These are phyloP conservation scores for Hemitrygon akajei DNA, from an alignment of 2,797 vertebrate genomes.

Conservation along the genomic window DNA sequence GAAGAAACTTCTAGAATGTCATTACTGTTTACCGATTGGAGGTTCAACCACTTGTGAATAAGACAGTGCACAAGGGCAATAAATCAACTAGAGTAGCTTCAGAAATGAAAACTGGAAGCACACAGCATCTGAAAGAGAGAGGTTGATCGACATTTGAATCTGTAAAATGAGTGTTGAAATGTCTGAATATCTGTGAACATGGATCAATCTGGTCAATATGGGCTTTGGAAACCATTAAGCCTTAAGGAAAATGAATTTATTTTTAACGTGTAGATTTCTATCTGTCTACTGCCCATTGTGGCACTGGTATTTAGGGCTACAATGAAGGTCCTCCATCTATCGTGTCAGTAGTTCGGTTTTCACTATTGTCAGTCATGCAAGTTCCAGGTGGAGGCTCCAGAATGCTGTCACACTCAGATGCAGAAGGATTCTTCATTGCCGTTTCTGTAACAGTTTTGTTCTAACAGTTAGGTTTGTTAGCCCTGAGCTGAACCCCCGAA, in stretches of 20 bases:
- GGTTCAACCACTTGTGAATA: background rate
- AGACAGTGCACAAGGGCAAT: background rate
- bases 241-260: background rate
- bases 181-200: background rate
- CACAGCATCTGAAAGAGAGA: background rate
- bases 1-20: background rate
- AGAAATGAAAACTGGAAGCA: background rate
- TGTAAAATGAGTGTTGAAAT: background rate
- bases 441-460: no score
- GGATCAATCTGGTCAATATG: background rate
- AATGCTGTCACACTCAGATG: no score
- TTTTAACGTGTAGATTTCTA: background rate
- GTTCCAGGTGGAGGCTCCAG: no score
- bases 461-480: no score
- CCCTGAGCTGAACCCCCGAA: no score
- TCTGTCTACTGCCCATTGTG: no score
- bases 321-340: no score
- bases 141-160: background rate
- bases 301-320: no score
- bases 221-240: background rate
- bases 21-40: background rate
- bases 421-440: no score
- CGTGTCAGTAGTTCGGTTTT: no score
- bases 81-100: background rate
- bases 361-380: no score